Conservation (phyloP, 2,888 invertebrate species). For the Stegophylla sp. region DNA sequence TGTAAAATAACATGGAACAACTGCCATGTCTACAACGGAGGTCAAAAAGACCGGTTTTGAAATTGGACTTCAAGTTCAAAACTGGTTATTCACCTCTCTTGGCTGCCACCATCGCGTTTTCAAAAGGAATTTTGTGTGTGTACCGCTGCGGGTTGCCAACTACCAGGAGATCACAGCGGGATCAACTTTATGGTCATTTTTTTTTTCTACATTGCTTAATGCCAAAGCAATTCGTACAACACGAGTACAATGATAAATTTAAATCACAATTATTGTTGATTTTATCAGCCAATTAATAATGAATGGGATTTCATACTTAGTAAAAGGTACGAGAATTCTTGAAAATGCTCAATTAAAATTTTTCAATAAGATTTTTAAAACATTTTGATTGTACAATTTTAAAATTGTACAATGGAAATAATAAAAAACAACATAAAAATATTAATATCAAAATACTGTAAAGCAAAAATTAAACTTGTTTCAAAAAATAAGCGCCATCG, state of each 20-base stretch:
- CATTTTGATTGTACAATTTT: too few species aligned
- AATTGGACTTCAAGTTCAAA: slow-evolving; percentile 57
- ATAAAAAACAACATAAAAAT: not conserved
- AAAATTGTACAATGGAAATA: not conserved
- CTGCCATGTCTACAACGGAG: slow-evolving; percentile 37
- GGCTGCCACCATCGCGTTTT: slow-evolving; percentile 13
- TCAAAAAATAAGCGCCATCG: too few species aligned
- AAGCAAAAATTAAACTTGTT: too few species aligned
- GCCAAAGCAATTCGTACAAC: not conserved
- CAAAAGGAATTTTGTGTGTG: slow-evolving; percentile 46
- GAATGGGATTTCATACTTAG: not conserved
- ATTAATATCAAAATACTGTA: too few species aligned
- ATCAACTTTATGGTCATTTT: slow-evolving; percentile 41
- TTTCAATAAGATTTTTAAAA: not conserved
- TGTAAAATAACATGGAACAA: slow-evolving; percentile 41
- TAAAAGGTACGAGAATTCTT: too few species aligned
- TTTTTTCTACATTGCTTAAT: slow-evolving; percentile 18
- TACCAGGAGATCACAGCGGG: slow-evolving; percentile 24
- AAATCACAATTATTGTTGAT: not conserved
- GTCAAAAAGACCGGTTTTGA: slow-evolving; percentile 57
- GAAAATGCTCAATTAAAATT: too few species aligned
- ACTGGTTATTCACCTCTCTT: slow-evolving; percentile 57
- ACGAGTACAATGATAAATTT: not conserved
- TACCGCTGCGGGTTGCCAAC: slow-evolving; percentile 32
- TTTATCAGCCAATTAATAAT: slow-evolving; percentile 2